These are phyloP conservation scores for Dynastes grantii DNA, from an alignment of 2,888 invertebrate species.

Conservation along the genomic window DNA sequence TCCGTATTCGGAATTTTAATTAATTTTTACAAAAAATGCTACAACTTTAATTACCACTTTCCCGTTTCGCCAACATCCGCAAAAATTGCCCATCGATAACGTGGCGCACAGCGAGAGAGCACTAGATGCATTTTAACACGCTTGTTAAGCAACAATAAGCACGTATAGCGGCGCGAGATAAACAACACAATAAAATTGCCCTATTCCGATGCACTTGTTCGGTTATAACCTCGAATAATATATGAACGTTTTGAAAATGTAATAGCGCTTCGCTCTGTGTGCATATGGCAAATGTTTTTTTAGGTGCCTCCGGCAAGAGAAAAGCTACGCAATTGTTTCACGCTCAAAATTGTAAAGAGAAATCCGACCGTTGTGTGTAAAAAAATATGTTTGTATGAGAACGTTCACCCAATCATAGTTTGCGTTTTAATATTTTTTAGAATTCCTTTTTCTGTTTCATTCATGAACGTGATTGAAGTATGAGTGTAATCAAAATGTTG, in stretches of 20 bases:
- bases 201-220: slow-evolving; percentile 19
- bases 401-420: too few species aligned
- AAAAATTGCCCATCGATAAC: slow-evolving; percentile 17
- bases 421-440: too few species aligned
- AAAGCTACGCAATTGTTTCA: neutral
- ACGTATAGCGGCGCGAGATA: neutral
- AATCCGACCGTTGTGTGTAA: neutral
- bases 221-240: slow-evolving; percentile 10
- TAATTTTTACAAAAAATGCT: neutral
- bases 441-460: too few species aligned
- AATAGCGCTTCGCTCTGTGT: neutral
- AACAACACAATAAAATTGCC: slow-evolving; percentile 14
- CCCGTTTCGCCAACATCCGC: neutral
- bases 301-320: neutral
- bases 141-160: slow-evolving; percentile 32
- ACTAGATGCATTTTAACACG: slow-evolving; percentile 11
- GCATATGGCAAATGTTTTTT: neutral
- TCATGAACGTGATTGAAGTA: too few species aligned
- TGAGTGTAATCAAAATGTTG: too few species aligned
- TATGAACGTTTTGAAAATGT: neutral
- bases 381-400: too few species aligned
- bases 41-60: slow-evolving; percentile 14
- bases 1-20: too few species aligned
- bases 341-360: slow-evolving; percentile 16
- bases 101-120: neutral